Evolutionary conservation across 1,140 invertebrate species (phyloP).

Genomic region (Nephotettix cincticeps): DNA sequence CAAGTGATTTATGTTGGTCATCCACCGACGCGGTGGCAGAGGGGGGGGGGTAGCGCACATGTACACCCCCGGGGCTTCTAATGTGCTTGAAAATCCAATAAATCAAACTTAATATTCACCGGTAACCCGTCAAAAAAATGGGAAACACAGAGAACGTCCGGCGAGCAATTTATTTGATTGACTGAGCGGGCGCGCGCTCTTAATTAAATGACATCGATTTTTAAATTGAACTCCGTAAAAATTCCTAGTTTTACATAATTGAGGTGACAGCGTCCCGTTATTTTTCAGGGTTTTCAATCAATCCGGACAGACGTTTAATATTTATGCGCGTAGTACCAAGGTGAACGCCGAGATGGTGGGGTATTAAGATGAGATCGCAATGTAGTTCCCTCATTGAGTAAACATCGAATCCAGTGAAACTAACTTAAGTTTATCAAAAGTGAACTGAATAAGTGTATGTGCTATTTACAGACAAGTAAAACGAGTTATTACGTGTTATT

Average conservation of each 20-base stretch:
- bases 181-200: constrained; percentile 3
- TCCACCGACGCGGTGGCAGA: too few species aligned
- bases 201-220: constrained; percentile 22
- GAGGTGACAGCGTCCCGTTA: constrained; percentile 5
- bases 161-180: constrained; percentile 18
- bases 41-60: not conserved
- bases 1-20: too few species aligned
- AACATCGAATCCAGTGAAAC: too few species aligned
- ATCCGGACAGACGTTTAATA: not conserved
- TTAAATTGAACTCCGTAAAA: constrained; percentile 20
- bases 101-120: constrained; percentile 22
- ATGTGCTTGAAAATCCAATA: constrained; percentile 7
- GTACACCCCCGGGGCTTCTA: not conserved
- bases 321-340: not conserved
- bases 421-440: too few species aligned
- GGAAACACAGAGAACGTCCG: constrained; percentile 1
- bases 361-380: too few species aligned
- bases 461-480: too few species aligned
- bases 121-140: constrained; percentile 13
- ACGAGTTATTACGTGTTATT: too few species aligned
- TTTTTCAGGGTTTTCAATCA: constrained; percentile 9
- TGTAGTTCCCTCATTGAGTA: too few species aligned
- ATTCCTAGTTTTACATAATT: constrained; percentile 23
- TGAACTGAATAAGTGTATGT: too few species aligned
- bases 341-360: too few species aligned